Base-by-base conservation (phyloP, 2,113 vertebrate species). In the Campylomormyrus tamandua region DNA sequence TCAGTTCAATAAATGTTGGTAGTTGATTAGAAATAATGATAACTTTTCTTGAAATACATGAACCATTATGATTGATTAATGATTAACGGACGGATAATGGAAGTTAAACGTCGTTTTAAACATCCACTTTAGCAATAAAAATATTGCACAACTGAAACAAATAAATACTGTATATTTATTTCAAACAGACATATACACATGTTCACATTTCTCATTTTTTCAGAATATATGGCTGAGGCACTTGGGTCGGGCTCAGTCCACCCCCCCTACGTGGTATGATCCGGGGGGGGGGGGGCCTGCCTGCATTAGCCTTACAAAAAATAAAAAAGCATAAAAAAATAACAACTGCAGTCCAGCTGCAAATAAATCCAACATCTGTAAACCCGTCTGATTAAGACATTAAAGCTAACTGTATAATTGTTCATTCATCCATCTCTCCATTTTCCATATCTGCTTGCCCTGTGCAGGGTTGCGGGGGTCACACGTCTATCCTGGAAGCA, bases 261-360 rank as follows among this genome's bases (percentile, higher is more conserved):
- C 70, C 17, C 31, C 70, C 15, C 70, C 27, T 35, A 39, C 1
- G 3, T 11, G 2, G 70, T 35, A 46, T 42, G 35, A 83, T 42
- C 17, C 1, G 83, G 35, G 17, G 9, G 80, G 45, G 6, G 45
- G 45, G 48, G 48, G 8, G 7, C 2, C 39, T 8, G 17, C 39
- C 83, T 48, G 35, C 49, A 48, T 35, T 52, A 35, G 27, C 85
- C n/a, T 35, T 53, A 15, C 5, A 17, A n/a, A 87, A 87, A 53
- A 35, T 87, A 56, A 87, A 56, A 53, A 50, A 10, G 5, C 46
- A 50, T 86, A 86, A 86, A 86, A 27, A 84, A 46, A 87, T 2
- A 52, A 13, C 50, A 87, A 27, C 15, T 87, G 49, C 85, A 87
- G 85, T 56, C 50, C 85, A 21, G 85, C 85, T 56, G 85, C 85